These are phyloP conservation scores for Drosophila ezoana DNA, from an alignment of 2,888 invertebrate species.

Conservation along the genomic window DNA sequence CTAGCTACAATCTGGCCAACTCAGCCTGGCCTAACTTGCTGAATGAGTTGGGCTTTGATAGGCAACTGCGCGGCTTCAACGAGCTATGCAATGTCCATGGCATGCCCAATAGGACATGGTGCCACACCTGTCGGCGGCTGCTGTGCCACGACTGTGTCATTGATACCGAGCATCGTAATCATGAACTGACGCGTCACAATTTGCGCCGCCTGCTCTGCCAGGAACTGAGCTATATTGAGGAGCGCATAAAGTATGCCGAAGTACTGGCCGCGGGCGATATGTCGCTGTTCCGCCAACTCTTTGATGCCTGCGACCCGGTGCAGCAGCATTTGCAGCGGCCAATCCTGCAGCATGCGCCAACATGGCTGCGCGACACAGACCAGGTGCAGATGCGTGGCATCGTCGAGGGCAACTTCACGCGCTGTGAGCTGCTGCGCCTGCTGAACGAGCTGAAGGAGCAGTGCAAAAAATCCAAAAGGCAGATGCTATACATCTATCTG, in stretches of 20 bases:
- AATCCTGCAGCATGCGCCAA: too few species aligned
- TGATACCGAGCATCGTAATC: background rate
- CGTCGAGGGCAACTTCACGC: too few species aligned
- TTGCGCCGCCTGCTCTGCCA: too few species aligned
- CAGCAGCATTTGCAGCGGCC: too few species aligned
- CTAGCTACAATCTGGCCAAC: background rate
- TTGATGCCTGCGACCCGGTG: too few species aligned
- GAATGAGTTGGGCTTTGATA: background rate
- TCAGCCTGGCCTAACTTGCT: slow-evolving; percentile 12
- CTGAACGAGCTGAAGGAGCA: background rate
- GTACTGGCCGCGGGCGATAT: too few species aligned
- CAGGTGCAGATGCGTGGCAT: too few species aligned
- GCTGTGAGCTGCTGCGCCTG: background rate
- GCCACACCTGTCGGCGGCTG: slow-evolving; percentile 88
- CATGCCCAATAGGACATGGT: slow-evolving; percentile 90
- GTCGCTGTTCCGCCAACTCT: too few species aligned
- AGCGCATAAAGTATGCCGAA: too few species aligned
- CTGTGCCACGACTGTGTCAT: background rate
- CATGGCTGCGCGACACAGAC: too few species aligned
- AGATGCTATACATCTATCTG: background rate
- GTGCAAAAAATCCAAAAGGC: background rate
- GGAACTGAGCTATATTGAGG: too few species aligned
- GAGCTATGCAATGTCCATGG: slow-evolving; percentile 88
- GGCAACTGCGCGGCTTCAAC: slow-evolving; percentile 22
- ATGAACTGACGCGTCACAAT: too few species aligned